A percentile compares a stretch with the other conserved stretches of the same genome.
Conservation (phyloP, 2,113 vertebrate species). For the Gobius niger region DNA sequence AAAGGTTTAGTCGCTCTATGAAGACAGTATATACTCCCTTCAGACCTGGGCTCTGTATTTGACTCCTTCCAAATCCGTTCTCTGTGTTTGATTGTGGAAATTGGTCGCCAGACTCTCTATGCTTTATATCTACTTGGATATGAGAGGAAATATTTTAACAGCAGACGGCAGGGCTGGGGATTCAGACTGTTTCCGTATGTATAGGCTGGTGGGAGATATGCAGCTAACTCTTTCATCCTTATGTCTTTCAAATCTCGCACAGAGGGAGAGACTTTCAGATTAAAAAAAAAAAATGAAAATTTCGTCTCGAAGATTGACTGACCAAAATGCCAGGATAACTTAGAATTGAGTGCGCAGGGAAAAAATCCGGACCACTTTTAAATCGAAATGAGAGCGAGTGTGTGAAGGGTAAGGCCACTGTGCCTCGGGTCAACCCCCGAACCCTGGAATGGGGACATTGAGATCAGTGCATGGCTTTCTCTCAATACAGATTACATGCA, state of each 20-base stretch:
- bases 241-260: conserved; percentile 66
- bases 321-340: conserved; percentile 59
- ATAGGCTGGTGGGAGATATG: conserved; percentile 32
- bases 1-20: not conserved
- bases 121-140: conserved; percentile 2
- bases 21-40: not conserved
- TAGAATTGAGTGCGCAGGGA: conserved; percentile 61
- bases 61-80: not conserved
- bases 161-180: conserved; percentile 16
- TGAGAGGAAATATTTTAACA: conserved; percentile 1
- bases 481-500: conserved; percentile 72
- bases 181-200: conserved; percentile 28
- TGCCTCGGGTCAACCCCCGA: conserved; percentile 44
- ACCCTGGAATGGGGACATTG: conserved; percentile 31
- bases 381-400: conserved; percentile 65
- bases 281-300: conserved; percentile 28
- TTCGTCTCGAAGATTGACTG: conserved; percentile 54
- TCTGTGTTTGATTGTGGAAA: not conserved
- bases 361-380: conserved; percentile 51
- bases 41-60: not conserved
- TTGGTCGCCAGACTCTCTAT: not conserved
- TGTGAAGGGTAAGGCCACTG: conserved; percentile 24
- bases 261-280: conserved; percentile 61
- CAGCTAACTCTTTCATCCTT: conserved; percentile 66
- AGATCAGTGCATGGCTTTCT: conserved; percentile 58